Evolutionary conservation across 2,888 invertebrate genomes (phyloP).

Genomic region (Campoletis raptor): DNA sequence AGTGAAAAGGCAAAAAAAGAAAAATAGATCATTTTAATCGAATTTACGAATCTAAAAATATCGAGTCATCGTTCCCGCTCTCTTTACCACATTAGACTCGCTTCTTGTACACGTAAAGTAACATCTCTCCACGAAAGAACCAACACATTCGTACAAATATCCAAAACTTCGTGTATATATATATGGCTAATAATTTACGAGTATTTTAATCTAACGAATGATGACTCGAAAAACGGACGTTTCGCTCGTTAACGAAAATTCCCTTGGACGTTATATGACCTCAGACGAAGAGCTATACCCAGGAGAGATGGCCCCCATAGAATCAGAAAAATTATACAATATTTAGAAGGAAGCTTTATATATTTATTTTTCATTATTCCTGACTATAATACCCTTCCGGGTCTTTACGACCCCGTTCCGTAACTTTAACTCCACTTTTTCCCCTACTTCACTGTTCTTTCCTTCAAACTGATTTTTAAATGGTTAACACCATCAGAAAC

Average conservation of each 20-base stretch:
- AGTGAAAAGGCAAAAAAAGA: not conserved
- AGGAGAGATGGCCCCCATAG: not conserved
- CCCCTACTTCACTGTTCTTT: too few relatives aligned
- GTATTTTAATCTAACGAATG: constrained; percentile 42
- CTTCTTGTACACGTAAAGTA: constrained; percentile 52
- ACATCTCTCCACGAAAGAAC: not conserved
- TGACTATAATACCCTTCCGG: too few relatives aligned
- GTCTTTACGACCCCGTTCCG: too few relatives aligned
- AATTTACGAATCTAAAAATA: constrained; percentile 63
- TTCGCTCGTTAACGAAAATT: constrained; percentile 65
- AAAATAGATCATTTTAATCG: constrained; percentile 52
- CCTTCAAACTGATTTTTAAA: too few relatives aligned
- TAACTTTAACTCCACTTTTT: too few relatives aligned
- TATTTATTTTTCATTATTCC: not conserved
- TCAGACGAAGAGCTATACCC: not conserved
- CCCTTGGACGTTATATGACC: constrained; percentile 43
- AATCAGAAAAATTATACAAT: not conserved
- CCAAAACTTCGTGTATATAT: constrained; percentile 10
- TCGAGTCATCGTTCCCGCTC: constrained; percentile 66
- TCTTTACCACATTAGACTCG: constrained; percentile 67
- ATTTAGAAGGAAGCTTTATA: not conserved
- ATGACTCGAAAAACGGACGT: constrained; percentile 67
- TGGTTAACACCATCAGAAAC: too few relatives aligned
- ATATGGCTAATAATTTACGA: constrained; percentile 26
- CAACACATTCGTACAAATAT: constrained; percentile 5